These are phyloP conservation scores for Cerastis leucographa DNA, from an alignment of 2,888 invertebrate genomes.

Conservation along the genomic window DNA sequence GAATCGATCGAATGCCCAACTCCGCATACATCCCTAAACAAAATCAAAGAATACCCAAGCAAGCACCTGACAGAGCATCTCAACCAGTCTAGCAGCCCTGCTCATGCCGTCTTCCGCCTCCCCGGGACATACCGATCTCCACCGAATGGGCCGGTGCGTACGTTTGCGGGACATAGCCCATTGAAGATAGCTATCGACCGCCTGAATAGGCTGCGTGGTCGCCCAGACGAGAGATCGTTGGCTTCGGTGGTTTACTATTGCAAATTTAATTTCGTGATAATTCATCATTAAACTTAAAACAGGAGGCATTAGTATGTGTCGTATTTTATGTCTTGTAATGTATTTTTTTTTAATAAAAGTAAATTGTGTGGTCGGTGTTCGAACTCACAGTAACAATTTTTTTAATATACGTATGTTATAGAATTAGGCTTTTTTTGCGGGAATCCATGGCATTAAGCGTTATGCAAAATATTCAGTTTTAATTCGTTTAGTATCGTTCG, in stretches of 20 bases:
- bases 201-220: constrained; percentile 71
- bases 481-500: too few species aligned
- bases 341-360: too few species aligned
- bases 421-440: too few species aligned
- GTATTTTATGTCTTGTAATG: not conserved
- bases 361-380: too few species aligned
- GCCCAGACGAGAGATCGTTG: constrained; percentile 58
- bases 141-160: constrained; percentile 78
- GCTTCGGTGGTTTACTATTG: constrained; percentile 16
- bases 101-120: constrained; percentile 63
- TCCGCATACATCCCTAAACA: not conserved
- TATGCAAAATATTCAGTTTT: too few species aligned
- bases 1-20: not conserved
- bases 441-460: too few species aligned
- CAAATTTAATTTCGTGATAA: not conserved
- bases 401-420: too few species aligned
- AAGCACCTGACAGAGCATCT: constrained; percentile 34
- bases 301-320: not conserved
- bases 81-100: constrained; percentile 57
- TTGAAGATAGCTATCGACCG: constrained; percentile 83
- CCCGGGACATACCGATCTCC: constrained; percentile 80
- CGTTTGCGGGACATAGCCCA: constrained; percentile 78
- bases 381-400: too few species aligned
- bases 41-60: not conserved
- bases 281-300: not conserved